phyloP scores from a whole-genome alignment of 2,797 vertebrate genomes.

The Paguma larvata region DNA sequence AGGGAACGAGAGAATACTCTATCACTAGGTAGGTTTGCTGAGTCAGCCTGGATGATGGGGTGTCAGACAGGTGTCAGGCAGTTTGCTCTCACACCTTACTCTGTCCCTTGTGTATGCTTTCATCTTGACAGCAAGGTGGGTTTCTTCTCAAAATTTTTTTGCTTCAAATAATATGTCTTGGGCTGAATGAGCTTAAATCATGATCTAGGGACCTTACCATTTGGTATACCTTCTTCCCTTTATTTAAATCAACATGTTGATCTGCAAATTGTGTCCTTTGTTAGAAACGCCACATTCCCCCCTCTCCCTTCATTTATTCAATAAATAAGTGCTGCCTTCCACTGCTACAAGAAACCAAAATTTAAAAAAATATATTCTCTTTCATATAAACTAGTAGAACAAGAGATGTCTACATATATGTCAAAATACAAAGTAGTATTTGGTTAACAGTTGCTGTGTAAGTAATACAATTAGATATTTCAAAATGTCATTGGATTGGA shows the following conservation, averaged over 20 bases:
- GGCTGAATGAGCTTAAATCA: background rate
- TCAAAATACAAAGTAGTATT: background rate
- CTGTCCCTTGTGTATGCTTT: background rate
- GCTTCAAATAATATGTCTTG: constrained; percentile 40
- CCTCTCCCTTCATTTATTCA: background rate
- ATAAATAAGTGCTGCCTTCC: background rate
- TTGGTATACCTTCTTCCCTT: background rate
- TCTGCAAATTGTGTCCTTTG: background rate
- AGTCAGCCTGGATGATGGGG: background rate
- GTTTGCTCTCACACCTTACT: background rate
- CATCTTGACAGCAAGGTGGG: background rate
- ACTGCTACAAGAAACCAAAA: background rate
- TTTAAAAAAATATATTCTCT: background rate
- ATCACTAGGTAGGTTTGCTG: background rate
- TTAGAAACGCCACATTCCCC: background rate
- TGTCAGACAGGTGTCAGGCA: background rate
- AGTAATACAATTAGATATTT: background rate
- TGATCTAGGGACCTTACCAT: background rate
- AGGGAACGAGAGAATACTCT: background rate
- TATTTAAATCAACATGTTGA: background rate
- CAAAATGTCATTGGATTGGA: background rate
- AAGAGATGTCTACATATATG: background rate
- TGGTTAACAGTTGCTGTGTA: background rate
- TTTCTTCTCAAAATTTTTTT: constrained; percentile 15
- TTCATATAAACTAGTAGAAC: background rate